phyloP scores from a whole-genome alignment of 2,797 vertebrate genomes.

The Sebastes glaucus region DNA sequence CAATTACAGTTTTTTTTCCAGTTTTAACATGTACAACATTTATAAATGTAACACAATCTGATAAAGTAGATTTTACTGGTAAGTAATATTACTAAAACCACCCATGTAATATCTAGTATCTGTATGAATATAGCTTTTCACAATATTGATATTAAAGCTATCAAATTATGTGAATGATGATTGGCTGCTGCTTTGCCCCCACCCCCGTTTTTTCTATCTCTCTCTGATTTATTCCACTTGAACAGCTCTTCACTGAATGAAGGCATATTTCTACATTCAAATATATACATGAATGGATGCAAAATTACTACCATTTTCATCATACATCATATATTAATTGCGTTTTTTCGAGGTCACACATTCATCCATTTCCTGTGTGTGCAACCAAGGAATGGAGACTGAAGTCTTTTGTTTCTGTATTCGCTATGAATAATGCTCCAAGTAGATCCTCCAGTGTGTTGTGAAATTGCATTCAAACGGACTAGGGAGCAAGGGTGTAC shows the following conservation, averaged over 20 bases:
- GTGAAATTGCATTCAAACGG: constrained; percentile 17
- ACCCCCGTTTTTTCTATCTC: neutral
- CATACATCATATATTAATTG: neutral
- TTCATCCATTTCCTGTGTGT: neutral
- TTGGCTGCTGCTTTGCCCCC: neutral
- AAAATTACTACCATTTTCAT: neutral
- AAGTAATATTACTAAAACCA: neutral
- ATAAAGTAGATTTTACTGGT: neutral
- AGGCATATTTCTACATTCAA: neutral
- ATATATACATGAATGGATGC: neutral
- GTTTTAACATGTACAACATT: neutral
- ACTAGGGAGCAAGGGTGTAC: neutral
- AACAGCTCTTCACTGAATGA: constrained; percentile 1
- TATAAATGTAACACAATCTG: neutral
- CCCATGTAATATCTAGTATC: neutral
- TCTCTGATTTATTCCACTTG: neutral
- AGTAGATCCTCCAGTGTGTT: neutral
- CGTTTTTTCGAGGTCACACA: neutral
- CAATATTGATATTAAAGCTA: neutral
- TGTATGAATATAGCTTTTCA: neutral
- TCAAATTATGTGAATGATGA: neutral
- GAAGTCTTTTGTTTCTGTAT: constrained; percentile 14
- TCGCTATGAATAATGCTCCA: constrained; percentile 4
- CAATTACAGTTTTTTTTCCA: neutral
- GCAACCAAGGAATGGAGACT: neutral